Conservation (phyloP, 92 coral and sea anemone species). For the Palythoa grandis region DNA sequence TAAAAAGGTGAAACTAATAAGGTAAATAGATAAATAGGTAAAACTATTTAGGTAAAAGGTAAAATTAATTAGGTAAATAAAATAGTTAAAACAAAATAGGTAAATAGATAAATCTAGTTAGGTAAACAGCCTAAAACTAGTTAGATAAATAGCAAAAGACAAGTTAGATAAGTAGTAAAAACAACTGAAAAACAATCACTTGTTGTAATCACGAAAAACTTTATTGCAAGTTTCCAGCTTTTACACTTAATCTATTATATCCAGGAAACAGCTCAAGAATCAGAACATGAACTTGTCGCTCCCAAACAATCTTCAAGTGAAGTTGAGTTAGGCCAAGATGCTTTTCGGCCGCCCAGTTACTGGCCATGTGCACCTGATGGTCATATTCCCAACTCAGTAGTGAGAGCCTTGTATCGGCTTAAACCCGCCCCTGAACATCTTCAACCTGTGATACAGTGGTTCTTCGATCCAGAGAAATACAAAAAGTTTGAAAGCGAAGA, state of each 20-base stretch:
- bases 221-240: too few relatives aligned
- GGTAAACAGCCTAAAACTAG: too few relatives aligned
- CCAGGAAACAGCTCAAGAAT: constrained; percentile 3
- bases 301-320: constrained; percentile 28
- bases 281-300: not conserved
- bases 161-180: too few relatives aligned
- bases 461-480: constrained; percentile 39
- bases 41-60: too few relatives aligned
- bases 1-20: too few relatives aligned
- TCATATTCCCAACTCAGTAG: constrained; percentile 91
- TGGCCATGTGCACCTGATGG: constrained; percentile 99
- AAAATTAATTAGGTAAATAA: not conserved
- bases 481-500: constrained; percentile 22
- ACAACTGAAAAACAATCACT: too few relatives aligned
- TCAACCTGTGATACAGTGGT: constrained; percentile 54
- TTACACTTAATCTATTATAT: not conserved
- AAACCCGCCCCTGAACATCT: constrained; percentile 64
- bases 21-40: too few relatives aligned
- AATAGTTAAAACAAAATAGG: too few relatives aligned
- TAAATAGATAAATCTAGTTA: too few relatives aligned
- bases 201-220: too few relatives aligned
- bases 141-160: too few relatives aligned
- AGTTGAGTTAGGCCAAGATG: constrained; percentile 40
- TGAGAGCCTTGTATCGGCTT: constrained; percentile 60
- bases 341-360: constrained; percentile 46